Conservation (phyloP, 2,113 vertebrate genomes). For the Rhea pennata region DNA sequence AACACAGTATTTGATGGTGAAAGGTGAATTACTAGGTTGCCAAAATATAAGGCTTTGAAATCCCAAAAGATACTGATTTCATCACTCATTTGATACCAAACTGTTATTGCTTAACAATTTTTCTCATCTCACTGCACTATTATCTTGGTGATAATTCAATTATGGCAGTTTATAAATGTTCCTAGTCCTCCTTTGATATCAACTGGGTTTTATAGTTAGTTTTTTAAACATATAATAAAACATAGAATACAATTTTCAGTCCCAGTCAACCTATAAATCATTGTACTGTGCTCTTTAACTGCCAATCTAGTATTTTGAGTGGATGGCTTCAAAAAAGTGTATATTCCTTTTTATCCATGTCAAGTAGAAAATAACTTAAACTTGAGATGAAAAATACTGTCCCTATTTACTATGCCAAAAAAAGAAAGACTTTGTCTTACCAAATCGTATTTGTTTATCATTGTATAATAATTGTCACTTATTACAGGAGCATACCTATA, state of each 20-base stretch:
- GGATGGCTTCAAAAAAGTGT: background rate
- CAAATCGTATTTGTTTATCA: background rate
- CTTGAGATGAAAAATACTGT: background rate
- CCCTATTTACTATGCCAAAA: background rate
- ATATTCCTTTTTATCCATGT: background rate
- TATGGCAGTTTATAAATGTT: background rate
- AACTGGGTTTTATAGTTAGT: background rate
- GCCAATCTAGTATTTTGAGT: background rate
- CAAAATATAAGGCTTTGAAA: background rate
- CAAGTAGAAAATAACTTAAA: background rate
- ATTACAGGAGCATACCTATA: background rate
- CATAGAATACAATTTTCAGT: conserved; percentile 18
- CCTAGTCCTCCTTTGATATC: background rate
- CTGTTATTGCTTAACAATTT: background rate
- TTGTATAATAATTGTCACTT: background rate
- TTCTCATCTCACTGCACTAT: background rate
- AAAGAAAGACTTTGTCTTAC: background rate
- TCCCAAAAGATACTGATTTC: background rate
- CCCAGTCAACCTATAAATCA: conserved; percentile 37
- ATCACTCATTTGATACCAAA: background rate
- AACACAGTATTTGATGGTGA: background rate
- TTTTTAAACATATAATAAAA: conserved; percentile 1
- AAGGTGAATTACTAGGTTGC: background rate
- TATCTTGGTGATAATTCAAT: conserved; percentile 17
- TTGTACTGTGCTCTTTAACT: background rate